Evolutionary conservation across 1,140 invertebrate species (phyloP), one percentile per base, ranked within the genome.

Genomic region (Phthorimaea operculella): DNA sequence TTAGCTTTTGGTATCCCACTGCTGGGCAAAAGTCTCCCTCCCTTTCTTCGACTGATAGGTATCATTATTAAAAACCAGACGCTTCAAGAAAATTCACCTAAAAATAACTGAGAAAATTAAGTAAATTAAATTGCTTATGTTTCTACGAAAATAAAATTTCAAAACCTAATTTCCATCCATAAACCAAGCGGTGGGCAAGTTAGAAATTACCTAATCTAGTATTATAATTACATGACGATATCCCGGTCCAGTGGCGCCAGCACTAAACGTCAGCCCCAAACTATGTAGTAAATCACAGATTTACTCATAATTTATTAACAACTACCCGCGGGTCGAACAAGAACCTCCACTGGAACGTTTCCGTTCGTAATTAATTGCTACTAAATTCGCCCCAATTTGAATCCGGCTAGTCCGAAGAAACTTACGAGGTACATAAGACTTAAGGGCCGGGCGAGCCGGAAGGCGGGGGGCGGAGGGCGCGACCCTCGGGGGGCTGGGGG

Each of bases 361-460:
- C 44, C 55, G 69, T 82, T 72, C 67, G 77, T 83, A 83, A 85
- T 85, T 85, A 85, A 85, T 85, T 83, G 81, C 81, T 83, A 85
- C 79, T 83, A 85, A 83, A 83, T 82, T 85, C 77, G 79, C 74
- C 78, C 81, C 79, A 83, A 85, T 85, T 83, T 82, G 79, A 83
- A 83, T 83, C 81, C 81, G 78, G 79, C 79, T 83, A 76, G 78
- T 82, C 79, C 79, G 74, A 83, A 85, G 81, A 85, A 85, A 83
- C 79, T 85, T 80, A 83, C 76, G 66, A 81, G 70, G 79, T 85
- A 85, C 79, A 85, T 83, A 85, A 82, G 82, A 85, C 82, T 83
- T 83, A 82, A 85, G 82, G 82, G 79, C 81, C 71, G 78, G 73
- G 71, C 76, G 72, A 76, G 71, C 76, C 78, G 79, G 79, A 82